Evolutionary conservation across 2,113 vertebrate genomes (phyloP), one percentile per base, ranked within the genome.

Genomic region (Rana temporaria): DNA sequence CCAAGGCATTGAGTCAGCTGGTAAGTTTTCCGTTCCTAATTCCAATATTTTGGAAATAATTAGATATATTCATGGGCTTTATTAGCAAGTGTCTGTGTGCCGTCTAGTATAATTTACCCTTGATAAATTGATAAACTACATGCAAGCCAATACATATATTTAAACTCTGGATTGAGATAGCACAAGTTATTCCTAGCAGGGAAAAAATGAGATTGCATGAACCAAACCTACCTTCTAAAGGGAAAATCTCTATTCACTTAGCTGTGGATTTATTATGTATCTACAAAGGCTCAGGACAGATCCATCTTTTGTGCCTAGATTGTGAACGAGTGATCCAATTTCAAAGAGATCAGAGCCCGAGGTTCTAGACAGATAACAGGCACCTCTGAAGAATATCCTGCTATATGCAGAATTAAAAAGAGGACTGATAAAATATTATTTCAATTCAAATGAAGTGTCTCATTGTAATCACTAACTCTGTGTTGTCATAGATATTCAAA

Each of bases 81-180:
- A 68, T 79, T 57, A 78, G 64, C 77, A 79, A 67, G 52, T 57
- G 53, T 68, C 24, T 38, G 26, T 56, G 62, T 11, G 17, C 26
- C 12, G 30, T 68, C 52, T n/a, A 20, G 19, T 79, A 68, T 79
- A 57, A 68, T 68, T 79, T 32, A 66, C 53, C 77, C 55, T 38
- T 34, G 19, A 62, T 22, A 62, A 75, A 64, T 64, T 64, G 74
- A 77, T 63, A 64, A 64, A 65, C 74, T 77, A 77, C 74, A 77
- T 48, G 18, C 24, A 1, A 60, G 71, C 18, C 55, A 32, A 60
- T 11, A 30, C 26, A 30, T 30, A 22, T 48, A 66, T 65, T 65
- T 53, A n/a, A n/a, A 14, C 32, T 24, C 63, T 55, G 77, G 68
- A 68, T 57, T 38, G 4, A 66, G 24, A 79, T 79, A 17, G 18